These are phyloP conservation scores for Stratiolaelaps scimitus DNA, from an alignment of 1,140 invertebrate species.

Conservation along the genomic window DNA sequence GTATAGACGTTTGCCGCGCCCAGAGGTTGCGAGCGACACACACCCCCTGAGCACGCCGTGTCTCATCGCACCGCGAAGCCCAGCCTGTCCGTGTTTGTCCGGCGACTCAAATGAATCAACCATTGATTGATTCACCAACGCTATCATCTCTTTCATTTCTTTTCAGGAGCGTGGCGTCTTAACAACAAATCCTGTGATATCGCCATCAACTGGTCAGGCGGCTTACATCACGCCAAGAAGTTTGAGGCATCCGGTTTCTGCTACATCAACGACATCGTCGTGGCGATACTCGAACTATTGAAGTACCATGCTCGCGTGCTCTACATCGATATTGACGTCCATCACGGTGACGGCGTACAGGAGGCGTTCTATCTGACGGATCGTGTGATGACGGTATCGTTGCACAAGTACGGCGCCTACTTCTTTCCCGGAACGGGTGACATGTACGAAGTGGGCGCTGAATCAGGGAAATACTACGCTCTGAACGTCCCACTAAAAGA, in stretches of 20 bases:
- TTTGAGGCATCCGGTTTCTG: constrained; percentile 89
- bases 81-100: too few relatives aligned
- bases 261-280: constrained; percentile 97
- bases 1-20: too few relatives aligned
- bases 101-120: too few relatives aligned
- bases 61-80: too few relatives aligned
- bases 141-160: not conserved
- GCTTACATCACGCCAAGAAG: constrained; percentile 98
- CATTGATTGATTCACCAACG: too few relatives aligned
- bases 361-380: constrained; percentile 98
- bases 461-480: constrained; percentile 83
- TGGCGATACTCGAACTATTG: constrained; percentile 88
- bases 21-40: too few relatives aligned
- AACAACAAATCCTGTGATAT: constrained; percentile 88
- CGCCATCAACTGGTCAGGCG: constrained; percentile 98
- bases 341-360: constrained; percentile 98
- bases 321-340: constrained; percentile 99
- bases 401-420: constrained; percentile 97
- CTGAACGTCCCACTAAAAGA: constrained; percentile 93
- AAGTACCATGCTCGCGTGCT: constrained; percentile 89
- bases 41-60: too few relatives aligned
- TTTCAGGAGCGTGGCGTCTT: constrained; percentile 66
- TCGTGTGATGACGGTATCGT: constrained; percentile 97
- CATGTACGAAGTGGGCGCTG: constrained; percentile 92
- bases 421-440: constrained; percentile 96